Evolutionary conservation across 2,113 vertebrate species (phyloP).

Genomic region (Colaptes auratus): DNA sequence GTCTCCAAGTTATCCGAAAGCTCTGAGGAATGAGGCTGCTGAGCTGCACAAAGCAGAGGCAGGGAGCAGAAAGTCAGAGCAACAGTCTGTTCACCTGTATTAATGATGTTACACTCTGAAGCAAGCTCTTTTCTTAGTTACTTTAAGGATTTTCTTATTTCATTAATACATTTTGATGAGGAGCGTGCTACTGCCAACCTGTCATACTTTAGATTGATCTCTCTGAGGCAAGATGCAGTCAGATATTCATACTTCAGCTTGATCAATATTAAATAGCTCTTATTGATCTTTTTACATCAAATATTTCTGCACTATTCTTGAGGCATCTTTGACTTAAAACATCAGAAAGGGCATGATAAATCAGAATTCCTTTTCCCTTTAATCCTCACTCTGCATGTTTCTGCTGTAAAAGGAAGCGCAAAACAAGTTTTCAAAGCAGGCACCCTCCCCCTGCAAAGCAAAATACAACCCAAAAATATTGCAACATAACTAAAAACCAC

Average conservation of each 20-base stretch:
- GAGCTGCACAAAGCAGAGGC: constrained; percentile 27
- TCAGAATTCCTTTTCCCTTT: background rate
- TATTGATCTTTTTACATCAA: background rate
- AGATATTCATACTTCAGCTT: constrained; percentile 1
- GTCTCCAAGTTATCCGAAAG: constrained; percentile 5
- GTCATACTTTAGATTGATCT: background rate
- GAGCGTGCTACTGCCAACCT: background rate
- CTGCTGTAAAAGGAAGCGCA: constrained; percentile 66
- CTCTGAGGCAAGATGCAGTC: background rate
- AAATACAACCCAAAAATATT: constrained; percentile 29
- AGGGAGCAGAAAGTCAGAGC: constrained; percentile 45
- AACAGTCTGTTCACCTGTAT: constrained; percentile 39
- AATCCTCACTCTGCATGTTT: background rate
- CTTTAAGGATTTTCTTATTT: constrained; percentile 29
- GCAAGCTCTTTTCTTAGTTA: constrained; percentile 1
- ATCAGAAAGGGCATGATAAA: background rate
- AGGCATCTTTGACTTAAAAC: constrained; percentile 9
- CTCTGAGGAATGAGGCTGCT: constrained; percentile 35
- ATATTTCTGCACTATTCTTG: constrained; percentile 11
- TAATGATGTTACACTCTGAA: background rate
- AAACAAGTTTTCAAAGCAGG: constrained; percentile 74
- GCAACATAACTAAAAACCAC: background rate
- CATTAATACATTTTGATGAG: background rate
- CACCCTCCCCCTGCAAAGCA: constrained; percentile 39
- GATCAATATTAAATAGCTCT: constrained; percentile 9